phyloP scores from a whole-genome alignment of 2,797 vertebrate species.

The Oreochromis mossambicus region DNA sequence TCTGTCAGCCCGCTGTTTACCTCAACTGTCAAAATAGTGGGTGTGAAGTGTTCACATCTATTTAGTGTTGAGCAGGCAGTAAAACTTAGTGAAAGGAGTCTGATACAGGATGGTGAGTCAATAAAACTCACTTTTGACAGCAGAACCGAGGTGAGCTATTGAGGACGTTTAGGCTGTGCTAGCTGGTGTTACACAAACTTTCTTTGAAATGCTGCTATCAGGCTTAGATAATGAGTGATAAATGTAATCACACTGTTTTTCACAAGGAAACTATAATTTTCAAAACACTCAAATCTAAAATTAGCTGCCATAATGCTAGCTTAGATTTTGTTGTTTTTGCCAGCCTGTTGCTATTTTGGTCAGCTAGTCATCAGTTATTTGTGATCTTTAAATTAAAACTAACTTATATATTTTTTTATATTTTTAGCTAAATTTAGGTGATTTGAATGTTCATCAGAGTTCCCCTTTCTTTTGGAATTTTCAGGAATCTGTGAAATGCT shows the following conservation, averaged over 20 bases:
- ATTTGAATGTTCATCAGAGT: neutral
- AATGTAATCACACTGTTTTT: neutral
- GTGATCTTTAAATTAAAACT: neutral
- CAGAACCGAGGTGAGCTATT: neutral
- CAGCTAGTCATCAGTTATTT: neutral
- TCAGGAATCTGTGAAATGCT: neutral
- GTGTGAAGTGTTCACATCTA: neutral
- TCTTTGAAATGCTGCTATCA: neutral
- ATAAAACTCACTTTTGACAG: neutral
- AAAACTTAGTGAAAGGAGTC: neutral
- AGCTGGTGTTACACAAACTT: neutral
- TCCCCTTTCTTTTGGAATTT: neutral
- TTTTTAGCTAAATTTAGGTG: neutral
- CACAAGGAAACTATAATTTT: neutral
- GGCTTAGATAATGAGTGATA: neutral
- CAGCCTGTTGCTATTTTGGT: neutral
- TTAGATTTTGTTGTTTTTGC: neutral
- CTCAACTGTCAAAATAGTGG: neutral
- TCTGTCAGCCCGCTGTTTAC: neutral
- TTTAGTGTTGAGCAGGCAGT: neutral
- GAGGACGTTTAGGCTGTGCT: neutral
- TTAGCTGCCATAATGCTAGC: neutral
- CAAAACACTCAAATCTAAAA: neutral
- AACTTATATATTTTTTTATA: accelerated
- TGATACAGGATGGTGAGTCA: neutral